A percentile compares a stretch with the other conserved stretches of the same genome.
Evolutionary conservation across 2,888 invertebrate genomes (phyloP).

Genomic region (Eudemis profundana): DNA sequence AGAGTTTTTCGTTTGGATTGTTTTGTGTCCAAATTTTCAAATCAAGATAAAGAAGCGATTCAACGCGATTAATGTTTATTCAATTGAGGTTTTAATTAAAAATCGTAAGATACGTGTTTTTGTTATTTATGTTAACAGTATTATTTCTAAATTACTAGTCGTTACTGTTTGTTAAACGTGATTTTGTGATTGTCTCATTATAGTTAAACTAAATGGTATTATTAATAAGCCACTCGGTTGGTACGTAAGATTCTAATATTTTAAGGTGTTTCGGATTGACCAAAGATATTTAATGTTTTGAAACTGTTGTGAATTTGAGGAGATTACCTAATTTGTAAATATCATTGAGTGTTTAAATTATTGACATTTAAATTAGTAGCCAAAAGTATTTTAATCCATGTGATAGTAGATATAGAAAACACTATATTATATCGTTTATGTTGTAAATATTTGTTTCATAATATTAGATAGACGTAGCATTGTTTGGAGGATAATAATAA

Average conservation of each 20-base stretch:
- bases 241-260: conserved; percentile 41
- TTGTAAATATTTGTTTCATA: conserved; percentile 47
- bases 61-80: background rate
- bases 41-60: background rate
- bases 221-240: conserved; percentile 48
- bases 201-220: conserved; percentile 12
- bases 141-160: conserved; percentile 67
- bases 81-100: background rate
- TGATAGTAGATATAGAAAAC: conserved; percentile 75
- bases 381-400: conserved; percentile 81
- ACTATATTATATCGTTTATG: conserved; percentile 52
- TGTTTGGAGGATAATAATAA: background rate
- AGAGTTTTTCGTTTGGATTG: background rate
- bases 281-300: conserved; percentile 71
- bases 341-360: conserved; percentile 60
- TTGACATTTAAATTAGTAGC: conserved; percentile 62
- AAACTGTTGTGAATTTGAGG: conserved; percentile 75
- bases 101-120: background rate
- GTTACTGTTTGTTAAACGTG: conserved; percentile 58
- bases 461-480: conserved; percentile 14
- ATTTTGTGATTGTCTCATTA: conserved; percentile 47
- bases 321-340: conserved; percentile 61
- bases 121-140: conserved; percentile 43
- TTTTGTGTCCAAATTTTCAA: background rate
- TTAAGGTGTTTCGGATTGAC: conserved; percentile 64